Percentiles rank a stretch among this genome's conserved stretches.
These are phyloP conservation scores for Tiaroga cobitis DNA, from an alignment of 2,797 vertebrate genomes.

Conservation along the genomic window DNA sequence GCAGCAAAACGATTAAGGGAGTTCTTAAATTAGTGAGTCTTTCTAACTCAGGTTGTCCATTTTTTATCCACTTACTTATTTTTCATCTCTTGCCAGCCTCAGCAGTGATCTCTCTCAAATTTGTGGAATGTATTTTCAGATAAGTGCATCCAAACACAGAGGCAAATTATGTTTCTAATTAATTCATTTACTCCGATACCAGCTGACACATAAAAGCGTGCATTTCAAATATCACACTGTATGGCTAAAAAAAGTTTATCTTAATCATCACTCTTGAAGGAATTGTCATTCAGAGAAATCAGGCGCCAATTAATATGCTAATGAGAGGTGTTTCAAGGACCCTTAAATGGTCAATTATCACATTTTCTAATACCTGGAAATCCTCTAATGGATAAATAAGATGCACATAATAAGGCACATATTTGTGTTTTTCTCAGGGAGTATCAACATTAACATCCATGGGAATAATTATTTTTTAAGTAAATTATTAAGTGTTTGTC, in stretches of 20 bases:
- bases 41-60: neutral
- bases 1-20: constrained; percentile 12
- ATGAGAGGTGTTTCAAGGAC: constrained; percentile 45
- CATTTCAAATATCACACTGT: constrained; percentile 38
- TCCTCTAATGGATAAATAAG: constrained; percentile 49
- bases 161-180: constrained; percentile 47
- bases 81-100: neutral
- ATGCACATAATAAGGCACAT: constrained; percentile 34
- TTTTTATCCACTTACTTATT: constrained; percentile 22
- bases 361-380: constrained; percentile 36
- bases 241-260: constrained; percentile 46
- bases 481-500: too few relatives aligned
- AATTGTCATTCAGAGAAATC: constrained; percentile 59
- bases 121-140: constrained; percentile 67
- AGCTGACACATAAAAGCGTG: constrained; percentile 50
- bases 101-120: neutral
- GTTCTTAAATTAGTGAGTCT: constrained; percentile 1
- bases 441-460: neutral
- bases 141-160: constrained; percentile 62
- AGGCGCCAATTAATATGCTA: constrained; percentile 60
- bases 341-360: constrained; percentile 55
- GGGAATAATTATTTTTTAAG: neutral
- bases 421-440: constrained; percentile 17
- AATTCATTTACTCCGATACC: constrained; percentile 47
- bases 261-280: constrained; percentile 41